Conservation (phyloP, 2,888 invertebrate species). For the Cataglyphis altisquamis region DNA sequence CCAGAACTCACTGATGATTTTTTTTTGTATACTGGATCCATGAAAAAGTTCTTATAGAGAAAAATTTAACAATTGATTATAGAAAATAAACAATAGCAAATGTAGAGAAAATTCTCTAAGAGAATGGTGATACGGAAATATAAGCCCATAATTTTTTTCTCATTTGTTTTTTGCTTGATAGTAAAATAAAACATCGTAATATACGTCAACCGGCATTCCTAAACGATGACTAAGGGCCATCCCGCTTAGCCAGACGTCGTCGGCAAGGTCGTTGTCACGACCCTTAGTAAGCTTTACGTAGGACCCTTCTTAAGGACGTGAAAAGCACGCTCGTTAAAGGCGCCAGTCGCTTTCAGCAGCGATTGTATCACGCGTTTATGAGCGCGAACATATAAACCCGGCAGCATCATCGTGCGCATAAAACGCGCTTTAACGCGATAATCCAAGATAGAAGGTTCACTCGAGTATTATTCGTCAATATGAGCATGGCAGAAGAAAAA, state of each 20-base stretch:
- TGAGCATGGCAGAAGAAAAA: conserved; percentile 12
- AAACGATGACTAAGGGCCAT: conserved; percentile 78
- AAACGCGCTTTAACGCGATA: conserved; percentile 62
- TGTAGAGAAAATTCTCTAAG: background rate
- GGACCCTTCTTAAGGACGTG: conserved; percentile 66
- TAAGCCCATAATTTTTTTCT: conserved; percentile 29
- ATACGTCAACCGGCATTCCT: conserved; percentile 75
- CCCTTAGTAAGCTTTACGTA: conserved; percentile 70
- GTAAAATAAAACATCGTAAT: conserved; percentile 58
- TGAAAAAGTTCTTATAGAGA: background rate
- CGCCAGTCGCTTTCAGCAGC: conserved; percentile 64
- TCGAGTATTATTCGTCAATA: conserved; percentile 58
- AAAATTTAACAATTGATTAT: background rate
- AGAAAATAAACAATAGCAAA: background rate
- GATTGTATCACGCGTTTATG: conserved; percentile 46
- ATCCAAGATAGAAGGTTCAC: conserved; percentile 48
- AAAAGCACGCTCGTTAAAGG: conserved; percentile 74
- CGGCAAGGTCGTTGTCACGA: conserved; percentile 77
- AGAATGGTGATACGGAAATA: background rate
- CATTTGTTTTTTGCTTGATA: conserved; percentile 49
- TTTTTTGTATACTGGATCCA: background rate
- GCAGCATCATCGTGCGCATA: conserved; percentile 32
- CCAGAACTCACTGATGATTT: background rate
- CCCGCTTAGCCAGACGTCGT: conserved; percentile 63
- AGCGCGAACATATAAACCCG: conserved; percentile 21